Conservation (phyloP, 2,888 invertebrate genomes). For the Acanthoscelides obtectus region DNA sequence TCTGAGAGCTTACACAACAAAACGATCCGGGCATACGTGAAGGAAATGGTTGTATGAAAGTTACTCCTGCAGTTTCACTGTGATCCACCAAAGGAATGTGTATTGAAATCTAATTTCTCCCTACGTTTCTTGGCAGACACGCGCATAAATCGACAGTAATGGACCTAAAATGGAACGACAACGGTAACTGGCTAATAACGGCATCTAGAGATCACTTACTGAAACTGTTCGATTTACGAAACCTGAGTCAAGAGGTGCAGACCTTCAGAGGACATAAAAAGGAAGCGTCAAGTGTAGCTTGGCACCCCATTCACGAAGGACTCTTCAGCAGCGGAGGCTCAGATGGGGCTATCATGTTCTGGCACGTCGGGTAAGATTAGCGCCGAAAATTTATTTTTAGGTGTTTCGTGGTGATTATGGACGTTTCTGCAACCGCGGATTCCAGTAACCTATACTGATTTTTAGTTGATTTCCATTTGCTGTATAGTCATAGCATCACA, state of each 20-base stretch:
- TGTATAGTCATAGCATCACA: too few species aligned
- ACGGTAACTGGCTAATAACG: constrained; percentile 99
- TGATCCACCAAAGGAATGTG: too few species aligned
- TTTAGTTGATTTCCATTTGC: too few species aligned
- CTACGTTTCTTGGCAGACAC: constrained; percentile 73
- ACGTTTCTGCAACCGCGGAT: too few species aligned
- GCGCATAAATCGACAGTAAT: constrained; percentile 99
- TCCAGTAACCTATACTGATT: too few species aligned
- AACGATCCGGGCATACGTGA: too few species aligned
- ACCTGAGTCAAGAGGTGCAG: constrained; percentile 92
- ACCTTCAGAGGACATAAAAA: constrained; percentile 99
- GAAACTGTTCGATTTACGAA: constrained; percentile 96
- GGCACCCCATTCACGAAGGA: constrained; percentile 98
- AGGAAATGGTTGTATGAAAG: too few species aligned
- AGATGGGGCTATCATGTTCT: constrained; percentile 97
- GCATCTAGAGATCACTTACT: constrained; percentile 95
- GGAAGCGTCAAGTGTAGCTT: constrained; percentile 93
- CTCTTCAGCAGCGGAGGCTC: constrained; percentile 97
- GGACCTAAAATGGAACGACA: constrained; percentile 98
- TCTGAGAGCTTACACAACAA: too few species aligned
- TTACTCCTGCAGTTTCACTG: too few species aligned
- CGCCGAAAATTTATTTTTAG: too few species aligned
- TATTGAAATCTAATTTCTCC: too few species aligned
- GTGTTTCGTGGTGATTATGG: too few species aligned
- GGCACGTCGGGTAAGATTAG: constrained; percentile 85